Base-by-base conservation (phyloP, 92 coral and sea anemone genomes). In the Siderastrea siderea region DNA sequence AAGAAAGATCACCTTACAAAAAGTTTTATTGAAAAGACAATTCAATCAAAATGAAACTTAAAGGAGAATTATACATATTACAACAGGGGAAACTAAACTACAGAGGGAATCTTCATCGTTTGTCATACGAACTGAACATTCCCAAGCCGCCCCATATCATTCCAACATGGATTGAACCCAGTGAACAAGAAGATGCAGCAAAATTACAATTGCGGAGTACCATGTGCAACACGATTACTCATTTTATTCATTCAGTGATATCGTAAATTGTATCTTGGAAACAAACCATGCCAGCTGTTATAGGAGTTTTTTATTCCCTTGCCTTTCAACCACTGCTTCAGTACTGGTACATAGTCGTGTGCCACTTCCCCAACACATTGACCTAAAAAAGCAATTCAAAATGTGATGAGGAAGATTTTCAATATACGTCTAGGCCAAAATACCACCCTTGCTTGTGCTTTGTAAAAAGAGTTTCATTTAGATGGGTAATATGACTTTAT, bases 241-340 rank as follows among this genome's bases (percentile, higher is more conserved):
- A 3, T 67, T 9, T 8, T 4, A 14, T 5, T 14, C 69, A 7
- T 64, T 64, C 5, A 64, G 5, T 52, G 57, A 52, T 52, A 52
- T 5, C 57, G 57, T 5, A 64, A 26, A 64, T 64, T 7, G 69
- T 4, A 14, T 14, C 12, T 5, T 64, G 5, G 43, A 7, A 64
- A 64, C 69, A 64, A 5, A 64, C 69, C 69, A 64, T 64, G 69
- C 69, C 69, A 64, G 69, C 69, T 64, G 69, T 64, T 2, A 64
- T 64, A 17, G 2, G 81, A 69, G 81, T 82, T 82, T 48, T 60
- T 66, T n/a, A 82, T 82, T 43, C 86, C 86, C 62, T 70, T 67
- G 13, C 66, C 50, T 54, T 7, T 47, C 55, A 82, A 55, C 76
- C 77, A 67, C 6, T 54, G 26, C 47, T 68, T 82, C 50, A 82